phyloP scores from a whole-genome alignment of 2,888 invertebrate genomes.

The Bimastos eiseni region DNA sequence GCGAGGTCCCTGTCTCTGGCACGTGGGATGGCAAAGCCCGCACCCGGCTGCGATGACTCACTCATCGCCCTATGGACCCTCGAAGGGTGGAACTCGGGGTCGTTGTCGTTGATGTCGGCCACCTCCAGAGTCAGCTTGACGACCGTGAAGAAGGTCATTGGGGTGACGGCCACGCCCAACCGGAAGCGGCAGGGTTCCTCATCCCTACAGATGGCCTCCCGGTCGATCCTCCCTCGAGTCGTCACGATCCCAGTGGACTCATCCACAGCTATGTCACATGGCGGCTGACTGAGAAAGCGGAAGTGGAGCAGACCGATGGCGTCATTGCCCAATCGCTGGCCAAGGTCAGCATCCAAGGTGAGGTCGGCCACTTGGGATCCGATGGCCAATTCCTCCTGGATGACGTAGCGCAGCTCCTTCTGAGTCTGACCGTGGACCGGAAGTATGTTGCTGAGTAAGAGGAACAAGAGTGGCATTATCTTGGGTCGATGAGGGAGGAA shows the following conservation, averaged over 20 bases:
- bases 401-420: slow-evolving; percentile 43
- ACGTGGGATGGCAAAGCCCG: slow-evolving; percentile 36
- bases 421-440: slow-evolving; percentile 19
- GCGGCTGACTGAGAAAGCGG: slow-evolving; percentile 41
- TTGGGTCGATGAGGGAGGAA: background rate
- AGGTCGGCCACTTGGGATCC: slow-evolving; percentile 49
- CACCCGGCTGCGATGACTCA: slow-evolving; percentile 39
- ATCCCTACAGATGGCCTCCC: slow-evolving; percentile 41
- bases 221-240: slow-evolving; percentile 40
- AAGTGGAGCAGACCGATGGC: slow-evolving; percentile 36
- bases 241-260: slow-evolving; percentile 38
- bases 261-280: slow-evolving; percentile 37
- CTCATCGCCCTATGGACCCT: slow-evolving; percentile 34
- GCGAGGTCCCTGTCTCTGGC: slow-evolving; percentile 41
- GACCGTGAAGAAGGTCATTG: slow-evolving; percentile 41
- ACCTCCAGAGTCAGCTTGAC: slow-evolving; percentile 42
- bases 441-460: background rate
- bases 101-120: slow-evolving; percentile 44
- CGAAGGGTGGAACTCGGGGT: slow-evolving; percentile 40
- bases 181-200: slow-evolving; percentile 31
- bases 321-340: background rate
- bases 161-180: slow-evolving; percentile 41
- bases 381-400: slow-evolving; percentile 50
- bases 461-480: background rate
- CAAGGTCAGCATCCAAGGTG: slow-evolving; percentile 59